These are phyloP conservation scores for Sebastes vulpes DNA, from an alignment of 2,797 vertebrate species.

Conservation along the genomic window DNA sequence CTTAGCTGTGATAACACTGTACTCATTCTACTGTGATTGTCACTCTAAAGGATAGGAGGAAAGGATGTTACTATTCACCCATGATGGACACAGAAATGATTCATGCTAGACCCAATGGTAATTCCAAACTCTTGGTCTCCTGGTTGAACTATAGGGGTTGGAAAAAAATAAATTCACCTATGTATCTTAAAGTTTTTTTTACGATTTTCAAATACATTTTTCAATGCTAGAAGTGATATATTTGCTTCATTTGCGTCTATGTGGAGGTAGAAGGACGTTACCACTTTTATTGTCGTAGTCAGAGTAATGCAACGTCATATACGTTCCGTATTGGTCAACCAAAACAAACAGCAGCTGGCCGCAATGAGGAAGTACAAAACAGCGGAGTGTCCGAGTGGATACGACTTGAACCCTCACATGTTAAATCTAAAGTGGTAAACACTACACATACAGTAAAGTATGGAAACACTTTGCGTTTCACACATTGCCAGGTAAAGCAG, in stretches of 20 bases:
- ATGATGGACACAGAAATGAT: conserved; percentile 16
- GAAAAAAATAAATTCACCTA: background rate
- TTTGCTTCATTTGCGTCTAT: no score
- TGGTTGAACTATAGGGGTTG: no score
- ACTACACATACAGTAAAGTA: background rate
- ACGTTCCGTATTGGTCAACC: background rate
- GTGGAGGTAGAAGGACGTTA: background rate
- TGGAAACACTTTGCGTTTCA: background rate
- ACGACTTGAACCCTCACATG: background rate
- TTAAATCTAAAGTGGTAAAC: background rate
- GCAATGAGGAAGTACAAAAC: background rate
- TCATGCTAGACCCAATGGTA: background rate
- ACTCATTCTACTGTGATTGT: conserved; percentile 29
- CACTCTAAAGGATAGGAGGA: conserved; percentile 18
- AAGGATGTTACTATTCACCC: conserved; percentile 19
- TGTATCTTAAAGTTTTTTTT: background rate
- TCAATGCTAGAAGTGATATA: background rate
- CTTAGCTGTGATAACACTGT: conserved; percentile 35
- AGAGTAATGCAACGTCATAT: background rate
- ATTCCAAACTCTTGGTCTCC: background rate
- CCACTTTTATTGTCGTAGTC: background rate
- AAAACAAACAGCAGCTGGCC: background rate
- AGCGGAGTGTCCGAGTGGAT: background rate
- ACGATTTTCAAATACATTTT: background rate
- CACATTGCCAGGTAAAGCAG: background rate